These are phyloP conservation scores for Beris chalybata DNA, from an alignment of 2,888 invertebrate species.

Conservation along the genomic window DNA sequence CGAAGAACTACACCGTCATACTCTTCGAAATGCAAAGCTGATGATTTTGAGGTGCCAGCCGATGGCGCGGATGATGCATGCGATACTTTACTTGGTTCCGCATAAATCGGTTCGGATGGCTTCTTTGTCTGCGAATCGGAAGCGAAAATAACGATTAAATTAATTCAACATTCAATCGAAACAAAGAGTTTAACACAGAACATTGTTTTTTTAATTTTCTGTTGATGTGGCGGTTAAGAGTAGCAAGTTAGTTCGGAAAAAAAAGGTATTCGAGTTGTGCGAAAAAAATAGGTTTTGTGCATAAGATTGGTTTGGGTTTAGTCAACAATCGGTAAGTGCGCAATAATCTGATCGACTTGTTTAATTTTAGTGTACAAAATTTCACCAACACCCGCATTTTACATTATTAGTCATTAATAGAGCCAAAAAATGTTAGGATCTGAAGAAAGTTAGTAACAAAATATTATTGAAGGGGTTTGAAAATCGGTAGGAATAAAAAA, in stretches of 20 bases:
- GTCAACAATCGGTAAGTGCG: too few relatives aligned
- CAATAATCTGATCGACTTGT: too few relatives aligned
- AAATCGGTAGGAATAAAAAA: background rate
- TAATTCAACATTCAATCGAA: background rate
- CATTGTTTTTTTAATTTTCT: background rate
- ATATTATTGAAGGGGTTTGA: background rate
- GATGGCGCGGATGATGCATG: conserved; percentile 14
- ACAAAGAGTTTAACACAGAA: background rate
- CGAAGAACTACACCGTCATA: conserved; percentile 40
- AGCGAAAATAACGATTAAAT: conserved; percentile 2
- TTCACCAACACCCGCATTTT: too few relatives aligned
- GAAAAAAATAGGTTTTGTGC: too few relatives aligned
- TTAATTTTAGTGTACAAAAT: too few relatives aligned
- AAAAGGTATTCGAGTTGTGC: too few relatives aligned
- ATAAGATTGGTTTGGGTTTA: too few relatives aligned
- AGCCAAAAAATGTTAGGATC: conserved; percentile 25
- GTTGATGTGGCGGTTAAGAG: too few relatives aligned
- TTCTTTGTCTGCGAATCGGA: conserved; percentile 37
- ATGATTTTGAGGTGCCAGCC: conserved; percentile 12
- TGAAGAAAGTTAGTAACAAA: conserved; percentile 8
- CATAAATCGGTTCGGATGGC: conserved; percentile 42
- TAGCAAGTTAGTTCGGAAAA: too few relatives aligned
- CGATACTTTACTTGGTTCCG: conserved; percentile 40
- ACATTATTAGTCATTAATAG: conserved; percentile 22
- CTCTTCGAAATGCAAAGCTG: conserved; percentile 40